Base-by-base conservation (phyloP, 2,113 vertebrate genomes). In the Thalassoma bifasciatum region DNA sequence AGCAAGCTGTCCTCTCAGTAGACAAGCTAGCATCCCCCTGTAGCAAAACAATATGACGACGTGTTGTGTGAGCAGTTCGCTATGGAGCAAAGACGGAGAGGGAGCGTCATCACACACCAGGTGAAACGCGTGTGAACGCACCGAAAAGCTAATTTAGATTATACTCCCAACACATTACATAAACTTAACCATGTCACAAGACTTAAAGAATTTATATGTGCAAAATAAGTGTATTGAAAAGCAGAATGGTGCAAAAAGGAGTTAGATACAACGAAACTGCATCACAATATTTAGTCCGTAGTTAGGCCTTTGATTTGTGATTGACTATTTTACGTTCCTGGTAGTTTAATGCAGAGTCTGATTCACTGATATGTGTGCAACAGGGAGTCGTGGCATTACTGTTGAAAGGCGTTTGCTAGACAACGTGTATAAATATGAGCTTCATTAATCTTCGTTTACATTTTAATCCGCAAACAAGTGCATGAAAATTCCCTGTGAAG, bases 11-110 rank as follows among this genome's bases (percentile, higher is more conserved):
- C 63, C 58, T 81, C 76, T 67, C 13, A 10, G 60, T 63, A 24
- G 44, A 72, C 34, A 42, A 93, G 93, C 93, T 95, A 95, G 86
- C 91, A 57, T 60, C 19, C 12, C 12, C 66, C 49, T 42, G 72
- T 79, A 74, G 80, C 78, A 46, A 13, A 83, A 80, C 66, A 70
- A 54, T 34, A 81, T 89, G 88, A 73, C 81, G 90, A 92, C 91
- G 91, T 92, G 91, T 85, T 83, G 71, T 76, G 81, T 46, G 84
- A 80, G 22, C 74, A 82, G 68, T 50, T 66, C 88, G 91, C 86
- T 91, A 92, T 91, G 90, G 89, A 86, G 90, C 89, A 84, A 68
- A 87, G 78, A 84, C 82, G 56, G 73, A 74, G 49, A 59, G 63
- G 75, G 70, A 68, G 87, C 88, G 90, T 92, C 88, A 88, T 82